phyloP scores from a whole-genome alignment of 1,140 invertebrate genomes.

The Bombyx mandarina region DNA sequence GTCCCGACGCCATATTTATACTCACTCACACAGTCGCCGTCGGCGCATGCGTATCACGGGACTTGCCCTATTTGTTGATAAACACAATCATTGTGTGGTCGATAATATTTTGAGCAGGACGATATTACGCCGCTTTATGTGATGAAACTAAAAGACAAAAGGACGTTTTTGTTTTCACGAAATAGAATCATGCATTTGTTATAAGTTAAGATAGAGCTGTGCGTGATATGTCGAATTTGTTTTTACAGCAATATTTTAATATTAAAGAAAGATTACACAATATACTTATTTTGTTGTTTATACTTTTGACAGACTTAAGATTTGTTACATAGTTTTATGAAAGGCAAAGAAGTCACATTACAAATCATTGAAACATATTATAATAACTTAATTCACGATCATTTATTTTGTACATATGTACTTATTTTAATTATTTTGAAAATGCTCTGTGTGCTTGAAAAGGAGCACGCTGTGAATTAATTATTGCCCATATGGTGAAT shows the following conservation, averaged over 20 bases:
- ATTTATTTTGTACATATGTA: no score
- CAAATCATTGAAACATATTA: no score
- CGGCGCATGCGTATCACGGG: constrained; percentile 36
- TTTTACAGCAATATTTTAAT: not conserved
- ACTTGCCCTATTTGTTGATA: constrained; percentile 45
- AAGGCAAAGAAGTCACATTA: not conserved
- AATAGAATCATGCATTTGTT: not conserved
- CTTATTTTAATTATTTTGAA: no score
- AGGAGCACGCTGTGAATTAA: no score
- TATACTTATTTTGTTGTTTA: no score
- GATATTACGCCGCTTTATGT: constrained; percentile 18
- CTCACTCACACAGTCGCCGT: constrained; percentile 24
- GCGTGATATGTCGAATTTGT: not conserved
- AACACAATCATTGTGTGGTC: constrained; percentile 53
- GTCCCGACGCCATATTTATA: constrained; percentile 47
- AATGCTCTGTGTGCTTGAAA: no score
- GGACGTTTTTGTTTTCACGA: constrained; percentile 1
- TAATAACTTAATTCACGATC: no score
- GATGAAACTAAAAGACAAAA: constrained; percentile 5
- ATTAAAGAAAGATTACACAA: not conserved
- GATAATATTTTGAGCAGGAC: constrained; percentile 37
- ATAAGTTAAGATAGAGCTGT: not conserved
- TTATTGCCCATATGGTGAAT: no score
- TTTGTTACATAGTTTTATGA: not conserved
- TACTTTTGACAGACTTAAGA: not conserved